A percentile compares a stretch with the other conserved stretches of the same genome.
phyloP scores from a whole-genome alignment of 2,797 vertebrate species.

The Tiaroga cobitis region DNA sequence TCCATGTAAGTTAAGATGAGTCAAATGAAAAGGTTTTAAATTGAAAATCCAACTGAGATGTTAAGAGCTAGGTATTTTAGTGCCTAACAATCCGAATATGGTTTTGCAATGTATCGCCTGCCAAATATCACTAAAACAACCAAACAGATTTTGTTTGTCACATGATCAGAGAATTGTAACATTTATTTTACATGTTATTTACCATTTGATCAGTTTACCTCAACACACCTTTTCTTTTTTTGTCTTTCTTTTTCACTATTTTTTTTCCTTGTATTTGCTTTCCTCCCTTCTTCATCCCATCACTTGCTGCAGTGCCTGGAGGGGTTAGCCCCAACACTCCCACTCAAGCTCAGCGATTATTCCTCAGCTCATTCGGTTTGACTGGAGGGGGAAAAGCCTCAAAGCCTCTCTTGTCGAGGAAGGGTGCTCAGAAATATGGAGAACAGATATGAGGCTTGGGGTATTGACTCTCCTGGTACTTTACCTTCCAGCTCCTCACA shows the following conservation, averaged over 20 bases:
- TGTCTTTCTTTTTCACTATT: background rate
- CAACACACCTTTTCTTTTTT: background rate
- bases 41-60: conserved; percentile 1
- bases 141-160: background rate
- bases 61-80: background rate
- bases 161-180: background rate
- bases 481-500: conserved; percentile 13
- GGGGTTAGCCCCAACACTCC: conserved; percentile 30
- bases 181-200: too few species aligned
- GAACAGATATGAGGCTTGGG: conserved; percentile 38
- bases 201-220: background rate
- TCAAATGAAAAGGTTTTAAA: conserved; percentile 19
- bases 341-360: conserved; percentile 46
- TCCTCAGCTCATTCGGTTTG: conserved; percentile 52
- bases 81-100: background rate
- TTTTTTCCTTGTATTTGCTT: conserved; percentile 20
- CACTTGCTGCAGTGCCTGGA: conserved; percentile 48
- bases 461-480: conserved; percentile 22
- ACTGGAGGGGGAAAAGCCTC: conserved; percentile 37
- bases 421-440: conserved; percentile 53
- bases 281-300: background rate
- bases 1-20: conserved; percentile 5
- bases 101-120: background rate
- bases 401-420: conserved; percentile 56
- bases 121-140: background rate